A percentile compares a stretch with the other conserved stretches of the same genome.
These are phyloP conservation scores for Drosophila algonquin DNA, from an alignment of 2,888 invertebrate species.

Conservation along the genomic window DNA sequence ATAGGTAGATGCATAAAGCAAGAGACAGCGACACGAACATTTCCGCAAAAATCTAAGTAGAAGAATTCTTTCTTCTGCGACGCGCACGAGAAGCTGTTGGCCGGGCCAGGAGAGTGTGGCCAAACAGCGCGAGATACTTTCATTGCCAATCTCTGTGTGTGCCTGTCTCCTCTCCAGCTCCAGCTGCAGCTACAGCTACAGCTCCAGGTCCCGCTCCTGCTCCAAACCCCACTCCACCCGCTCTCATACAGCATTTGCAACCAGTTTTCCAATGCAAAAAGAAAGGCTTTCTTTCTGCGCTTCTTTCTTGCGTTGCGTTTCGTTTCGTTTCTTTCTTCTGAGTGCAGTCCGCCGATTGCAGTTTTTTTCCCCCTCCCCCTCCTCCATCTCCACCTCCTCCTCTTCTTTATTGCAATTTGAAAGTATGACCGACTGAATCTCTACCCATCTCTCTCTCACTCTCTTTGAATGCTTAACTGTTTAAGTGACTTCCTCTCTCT, in stretches of 20 bases:
- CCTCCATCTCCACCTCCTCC: neutral
- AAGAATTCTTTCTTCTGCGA: constrained; percentile 65
- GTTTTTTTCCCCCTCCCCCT: constrained; percentile 4
- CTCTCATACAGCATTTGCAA: constrained; percentile 47
- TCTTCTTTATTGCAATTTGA: constrained; percentile 65
- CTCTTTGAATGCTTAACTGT: constrained; percentile 33
- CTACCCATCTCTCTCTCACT: constrained; percentile 26
- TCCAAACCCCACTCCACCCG: neutral
- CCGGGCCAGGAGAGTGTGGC: constrained; percentile 63
- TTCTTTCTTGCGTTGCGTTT: constrained; percentile 14
- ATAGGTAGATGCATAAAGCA: constrained; percentile 17
- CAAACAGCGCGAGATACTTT: constrained; percentile 66
- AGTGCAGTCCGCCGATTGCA: constrained; percentile 37
- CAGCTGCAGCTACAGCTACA: constrained; percentile 42
- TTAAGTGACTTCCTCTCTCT: neutral
- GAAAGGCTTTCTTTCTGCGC: constrained; percentile 81
- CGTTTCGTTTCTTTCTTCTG: constrained; percentile 27
- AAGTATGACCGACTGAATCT: constrained; percentile 74
- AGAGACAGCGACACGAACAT: constrained; percentile 53
- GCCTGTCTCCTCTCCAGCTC: constrained; percentile 33
- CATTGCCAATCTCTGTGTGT: constrained; percentile 74
- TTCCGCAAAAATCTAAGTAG: constrained; percentile 78
- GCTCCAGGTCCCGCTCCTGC: neutral
- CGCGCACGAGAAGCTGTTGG: constrained; percentile 25
- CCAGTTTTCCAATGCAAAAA: constrained; percentile 77